Conservation (phyloP, 2,888 invertebrate genomes). For the Apoda limacodes region DNA sequence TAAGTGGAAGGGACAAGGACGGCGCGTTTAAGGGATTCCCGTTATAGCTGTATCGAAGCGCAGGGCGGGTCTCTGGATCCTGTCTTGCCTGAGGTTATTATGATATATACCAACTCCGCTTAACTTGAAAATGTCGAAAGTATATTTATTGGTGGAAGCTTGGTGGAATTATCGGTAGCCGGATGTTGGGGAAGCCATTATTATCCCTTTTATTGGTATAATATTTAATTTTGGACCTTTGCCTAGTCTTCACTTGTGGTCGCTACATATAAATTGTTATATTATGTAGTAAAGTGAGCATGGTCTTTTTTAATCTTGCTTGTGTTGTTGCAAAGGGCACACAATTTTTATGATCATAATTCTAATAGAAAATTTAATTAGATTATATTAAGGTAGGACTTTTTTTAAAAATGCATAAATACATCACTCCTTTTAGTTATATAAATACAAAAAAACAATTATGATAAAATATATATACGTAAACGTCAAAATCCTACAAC, state of each 20-base stretch:
- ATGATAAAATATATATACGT: no score
- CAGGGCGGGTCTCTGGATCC: slow-evolving; percentile 50
- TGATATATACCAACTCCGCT: slow-evolving; percentile 55
- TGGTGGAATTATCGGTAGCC: slow-evolving; percentile 58
- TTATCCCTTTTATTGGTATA: slow-evolving; percentile 68
- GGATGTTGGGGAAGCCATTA: slow-evolving; percentile 62
- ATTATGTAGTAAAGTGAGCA: slow-evolving; percentile 56
- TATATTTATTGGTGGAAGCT: slow-evolving; percentile 57
- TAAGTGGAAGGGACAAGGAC: slow-evolving; percentile 61
- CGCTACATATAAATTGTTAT: slow-evolving; percentile 54
- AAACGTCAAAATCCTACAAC: no score
- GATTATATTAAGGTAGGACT: no score
- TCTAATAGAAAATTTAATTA: no score
- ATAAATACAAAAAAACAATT: no score
- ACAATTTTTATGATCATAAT: no score
- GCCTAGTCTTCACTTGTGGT: slow-evolving; percentile 37
- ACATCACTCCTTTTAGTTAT: no score
- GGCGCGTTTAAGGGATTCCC: slow-evolving; percentile 64
- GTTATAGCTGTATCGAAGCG: slow-evolving; percentile 57
- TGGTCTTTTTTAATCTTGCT: no score
- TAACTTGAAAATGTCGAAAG: slow-evolving; percentile 65
- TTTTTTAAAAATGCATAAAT: no score
- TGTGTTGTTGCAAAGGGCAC: no score
- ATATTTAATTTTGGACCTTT: slow-evolving; percentile 66
- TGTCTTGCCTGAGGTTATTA: slow-evolving; percentile 59